Conservation (phyloP, 2,888 invertebrate genomes). For the Cryptops parisi region DNA sequence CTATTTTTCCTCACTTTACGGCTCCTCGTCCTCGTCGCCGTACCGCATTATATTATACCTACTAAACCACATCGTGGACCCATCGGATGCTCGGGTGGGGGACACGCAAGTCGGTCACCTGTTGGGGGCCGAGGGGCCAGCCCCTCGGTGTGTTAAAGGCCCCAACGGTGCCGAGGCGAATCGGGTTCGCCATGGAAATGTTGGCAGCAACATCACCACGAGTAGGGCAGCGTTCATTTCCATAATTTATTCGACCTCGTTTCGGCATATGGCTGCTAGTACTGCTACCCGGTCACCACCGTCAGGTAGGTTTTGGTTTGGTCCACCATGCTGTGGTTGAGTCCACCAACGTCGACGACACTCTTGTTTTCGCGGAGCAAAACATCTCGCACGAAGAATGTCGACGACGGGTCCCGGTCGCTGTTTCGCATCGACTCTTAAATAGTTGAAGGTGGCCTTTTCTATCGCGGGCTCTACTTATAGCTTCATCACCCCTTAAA, state of each 20-base stretch:
- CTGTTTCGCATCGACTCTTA: too few species aligned
- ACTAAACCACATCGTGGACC: too few species aligned
- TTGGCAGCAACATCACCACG: background rate
- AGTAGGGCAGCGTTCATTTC: background rate
- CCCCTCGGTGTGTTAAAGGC: too few species aligned
- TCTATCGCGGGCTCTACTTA: too few species aligned
- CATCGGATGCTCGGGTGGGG: too few species aligned
- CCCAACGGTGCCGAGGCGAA: too few species aligned
- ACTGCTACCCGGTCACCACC: constrained; percentile 14
- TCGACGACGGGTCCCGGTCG: too few species aligned
- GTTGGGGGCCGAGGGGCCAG: too few species aligned
- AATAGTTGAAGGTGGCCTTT: too few species aligned
- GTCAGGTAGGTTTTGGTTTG: constrained; percentile 11
- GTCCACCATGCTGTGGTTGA: constrained; percentile 12
- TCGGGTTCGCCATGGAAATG: background rate
- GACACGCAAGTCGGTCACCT: too few species aligned
- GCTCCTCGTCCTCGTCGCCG: background rate
- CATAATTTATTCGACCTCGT: constrained; percentile 12
- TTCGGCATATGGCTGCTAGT: background rate
- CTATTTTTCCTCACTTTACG: constrained; percentile 10
- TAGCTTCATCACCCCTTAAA: too few species aligned
- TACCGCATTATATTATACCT: background rate
- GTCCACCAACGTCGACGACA: constrained; percentile 6
- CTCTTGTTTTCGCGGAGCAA: background rate
- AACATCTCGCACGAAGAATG: too few species aligned